phyloP scores from a whole-genome alignment of 2,888 invertebrate species.

The Pantelozetes paolii region DNA sequence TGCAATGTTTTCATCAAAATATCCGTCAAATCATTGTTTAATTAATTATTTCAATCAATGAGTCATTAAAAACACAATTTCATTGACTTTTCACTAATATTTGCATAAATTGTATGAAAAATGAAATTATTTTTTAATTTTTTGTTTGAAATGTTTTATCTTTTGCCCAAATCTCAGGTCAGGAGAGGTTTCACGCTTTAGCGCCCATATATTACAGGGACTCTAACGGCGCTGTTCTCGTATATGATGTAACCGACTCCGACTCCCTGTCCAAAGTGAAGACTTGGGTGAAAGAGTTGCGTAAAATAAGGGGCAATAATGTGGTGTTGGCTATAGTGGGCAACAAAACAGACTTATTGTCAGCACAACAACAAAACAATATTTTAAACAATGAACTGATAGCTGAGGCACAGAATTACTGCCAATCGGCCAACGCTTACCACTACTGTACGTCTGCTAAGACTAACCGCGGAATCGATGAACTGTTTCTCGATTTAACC shows the following conservation, averaged over 20 bases:
- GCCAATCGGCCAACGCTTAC: slow-evolving; percentile 59
- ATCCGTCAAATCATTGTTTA: too few species aligned
- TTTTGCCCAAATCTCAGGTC: slow-evolving; percentile 62
- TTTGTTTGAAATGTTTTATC: too few species aligned
- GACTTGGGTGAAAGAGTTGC: slow-evolving; percentile 94
- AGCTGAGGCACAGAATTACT: slow-evolving; percentile 37
- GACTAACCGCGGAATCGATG: slow-evolving; percentile 63
- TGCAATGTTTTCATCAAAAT: too few species aligned
- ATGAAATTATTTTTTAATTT: too few species aligned
- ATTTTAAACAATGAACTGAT: slow-evolving; percentile 68
- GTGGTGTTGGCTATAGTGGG: slow-evolving; percentile 89
- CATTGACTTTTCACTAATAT: too few species aligned
- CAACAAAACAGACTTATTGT: slow-evolving; percentile 82
- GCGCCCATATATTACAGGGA: slow-evolving; percentile 73
- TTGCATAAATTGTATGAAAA: too few species aligned
- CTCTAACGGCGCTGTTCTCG: slow-evolving; percentile 93
- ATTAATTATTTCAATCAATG: too few species aligned
- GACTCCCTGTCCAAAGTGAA: slow-evolving; percentile 87
- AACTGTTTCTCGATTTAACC: slow-evolving; percentile 47
- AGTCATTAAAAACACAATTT: too few species aligned
- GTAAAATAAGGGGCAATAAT: slow-evolving; percentile 89
- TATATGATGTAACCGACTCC: slow-evolving; percentile 96
- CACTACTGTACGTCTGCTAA: slow-evolving; percentile 93
- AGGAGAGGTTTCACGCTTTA: slow-evolving; percentile 87
- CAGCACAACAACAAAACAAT: slow-evolving; percentile 66